A percentile compares a stretch with the other conserved stretches of the same genome.
These are phyloP conservation scores for Nanorana parkeri DNA, from an alignment of 2,113 vertebrate species.

Conservation along the genomic window DNA sequence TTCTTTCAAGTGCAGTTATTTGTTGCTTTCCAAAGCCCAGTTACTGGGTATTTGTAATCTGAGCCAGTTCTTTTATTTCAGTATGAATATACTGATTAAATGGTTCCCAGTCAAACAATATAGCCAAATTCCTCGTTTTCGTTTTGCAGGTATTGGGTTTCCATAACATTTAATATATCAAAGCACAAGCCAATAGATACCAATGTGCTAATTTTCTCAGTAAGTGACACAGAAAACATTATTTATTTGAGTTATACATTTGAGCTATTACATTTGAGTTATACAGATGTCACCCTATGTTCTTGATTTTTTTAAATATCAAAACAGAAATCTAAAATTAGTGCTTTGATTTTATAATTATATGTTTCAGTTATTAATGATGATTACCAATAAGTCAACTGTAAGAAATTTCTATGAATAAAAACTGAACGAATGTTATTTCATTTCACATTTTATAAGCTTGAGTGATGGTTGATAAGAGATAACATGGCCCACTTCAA, in stretches of 20 bases:
- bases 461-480: too few relatives aligned
- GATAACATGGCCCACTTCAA: too few relatives aligned
- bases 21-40: neutral
- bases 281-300: neutral
- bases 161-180: slow-evolving; percentile 18
- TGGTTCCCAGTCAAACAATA: slow-evolving; percentile 24
- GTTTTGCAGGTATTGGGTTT: slow-evolving; percentile 7
- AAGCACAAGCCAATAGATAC: neutral
- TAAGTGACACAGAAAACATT: too few relatives aligned
- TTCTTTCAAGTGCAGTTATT: neutral
- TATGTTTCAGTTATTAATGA: too few relatives aligned
- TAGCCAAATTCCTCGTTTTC: slow-evolving; percentile 17
- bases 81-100: slow-evolving; percentile 30
- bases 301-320: too few relatives aligned
- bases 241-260: slow-evolving; percentile 8
- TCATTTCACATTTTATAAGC: too few relatives aligned
- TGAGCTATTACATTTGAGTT: neutral
- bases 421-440: too few relatives aligned
- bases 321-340: too few relatives aligned
- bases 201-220: neutral
- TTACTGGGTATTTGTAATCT: slow-evolving; percentile 11
- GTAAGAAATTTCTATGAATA: too few relatives aligned
- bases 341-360: too few relatives aligned
- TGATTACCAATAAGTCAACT: too few relatives aligned
- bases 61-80: slow-evolving; percentile 8